Evolutionary conservation across 1,140 invertebrate species (phyloP).

Genomic region (Diploscapter pachys): DNA sequence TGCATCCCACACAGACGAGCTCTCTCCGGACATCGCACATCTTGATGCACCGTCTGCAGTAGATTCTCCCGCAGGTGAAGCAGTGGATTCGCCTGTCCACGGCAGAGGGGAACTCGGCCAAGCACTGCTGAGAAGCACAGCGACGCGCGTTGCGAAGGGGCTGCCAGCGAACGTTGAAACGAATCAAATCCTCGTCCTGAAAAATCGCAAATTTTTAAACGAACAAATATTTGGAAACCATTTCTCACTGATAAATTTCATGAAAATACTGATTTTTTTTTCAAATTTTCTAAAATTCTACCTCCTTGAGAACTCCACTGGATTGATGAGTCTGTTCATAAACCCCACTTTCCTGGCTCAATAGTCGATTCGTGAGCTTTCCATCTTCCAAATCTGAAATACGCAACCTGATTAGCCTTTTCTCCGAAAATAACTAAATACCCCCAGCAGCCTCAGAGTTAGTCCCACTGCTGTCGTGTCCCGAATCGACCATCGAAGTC

Average conservation of each 20-base stretch:
- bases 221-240: not conserved
- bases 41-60: slow-evolving; percentile 42
- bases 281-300: slow-evolving; percentile 3
- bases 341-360: slow-evolving; percentile 29
- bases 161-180: slow-evolving; percentile 35
- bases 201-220: not conserved
- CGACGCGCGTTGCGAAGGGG: slow-evolving; percentile 29
- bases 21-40: slow-evolving; percentile 23
- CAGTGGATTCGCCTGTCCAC: slow-evolving; percentile 38
- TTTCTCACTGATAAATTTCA: not conserved
- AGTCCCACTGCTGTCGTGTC: slow-evolving; percentile 19
- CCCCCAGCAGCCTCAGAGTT: not conserved
- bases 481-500: slow-evolving; percentile 26
- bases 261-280: slow-evolving; percentile 10
- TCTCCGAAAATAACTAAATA: not conserved
- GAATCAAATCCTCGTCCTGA: slow-evolving; percentile 31
- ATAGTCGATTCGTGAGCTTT: slow-evolving; percentile 1
- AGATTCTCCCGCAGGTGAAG: slow-evolving; percentile 41
- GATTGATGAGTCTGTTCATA: slow-evolving; percentile 19
- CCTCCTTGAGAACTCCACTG: slow-evolving; percentile 12
- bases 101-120: slow-evolving; percentile 30
- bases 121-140: slow-evolving; percentile 28
- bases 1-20: slow-evolving; percentile 24
- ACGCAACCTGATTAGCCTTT: not conserved
- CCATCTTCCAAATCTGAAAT: not conserved